Evolutionary conservation across 2,888 invertebrate species (phyloP).

Genomic region (Tuta absoluta): DNA sequence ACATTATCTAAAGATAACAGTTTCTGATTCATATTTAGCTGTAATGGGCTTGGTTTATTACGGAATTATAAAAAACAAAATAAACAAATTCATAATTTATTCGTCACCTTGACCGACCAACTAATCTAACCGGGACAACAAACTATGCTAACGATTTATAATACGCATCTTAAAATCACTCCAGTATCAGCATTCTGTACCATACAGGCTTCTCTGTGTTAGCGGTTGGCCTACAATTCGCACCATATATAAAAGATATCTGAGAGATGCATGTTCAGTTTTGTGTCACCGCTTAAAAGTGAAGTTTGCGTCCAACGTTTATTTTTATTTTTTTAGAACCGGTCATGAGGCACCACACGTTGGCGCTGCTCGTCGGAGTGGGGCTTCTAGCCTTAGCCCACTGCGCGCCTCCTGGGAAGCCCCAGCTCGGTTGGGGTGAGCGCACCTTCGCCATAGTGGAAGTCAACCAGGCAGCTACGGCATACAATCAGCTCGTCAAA

Average conservation of each 20-base stretch:
- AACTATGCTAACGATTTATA: conserved; percentile 74
- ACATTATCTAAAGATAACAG: conserved; percentile 17
- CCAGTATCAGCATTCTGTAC: conserved; percentile 55
- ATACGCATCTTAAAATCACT: conserved; percentile 68
- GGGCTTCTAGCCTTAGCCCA: conserved; percentile 50
- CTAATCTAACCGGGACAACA: conserved; percentile 65
- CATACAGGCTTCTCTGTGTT: conserved; percentile 63
- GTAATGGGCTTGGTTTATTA: conserved; percentile 36
- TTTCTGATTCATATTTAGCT: conserved; percentile 28
- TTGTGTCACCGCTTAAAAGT: conserved; percentile 58
- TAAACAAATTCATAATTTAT: conserved; percentile 54
- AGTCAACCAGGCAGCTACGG: conserved; percentile 76
- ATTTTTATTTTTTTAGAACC: conserved; percentile 66
- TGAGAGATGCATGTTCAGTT: conserved; percentile 64
- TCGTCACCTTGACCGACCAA: conserved; percentile 70
- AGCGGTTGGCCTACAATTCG: conserved; percentile 78
- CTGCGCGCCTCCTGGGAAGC: conserved; percentile 69
- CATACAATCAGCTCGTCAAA: conserved; percentile 73
- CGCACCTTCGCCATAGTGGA: conserved; percentile 73
- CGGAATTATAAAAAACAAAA: conserved; percentile 47
- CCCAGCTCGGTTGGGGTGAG: conserved; percentile 74
- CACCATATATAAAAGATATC: conserved; percentile 73
- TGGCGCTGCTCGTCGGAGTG: conserved; percentile 57
- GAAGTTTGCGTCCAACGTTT: conserved; percentile 55
- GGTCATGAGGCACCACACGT: conserved; percentile 60